Conservation (phyloP, 2,113 vertebrate species). For the Pedetes capensis region DNA sequence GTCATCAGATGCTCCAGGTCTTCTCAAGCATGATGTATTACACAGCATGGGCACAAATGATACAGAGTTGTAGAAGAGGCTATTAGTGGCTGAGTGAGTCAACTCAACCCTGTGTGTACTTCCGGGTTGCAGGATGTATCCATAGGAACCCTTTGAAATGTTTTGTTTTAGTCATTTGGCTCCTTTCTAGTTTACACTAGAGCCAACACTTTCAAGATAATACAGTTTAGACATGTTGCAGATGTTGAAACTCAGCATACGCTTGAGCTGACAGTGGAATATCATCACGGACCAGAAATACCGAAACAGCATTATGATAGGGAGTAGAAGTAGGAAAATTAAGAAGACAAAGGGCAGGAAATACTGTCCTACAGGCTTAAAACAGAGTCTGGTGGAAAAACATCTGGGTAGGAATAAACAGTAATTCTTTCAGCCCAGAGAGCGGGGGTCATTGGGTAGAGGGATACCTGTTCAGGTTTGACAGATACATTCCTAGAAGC, state of each 20-base stretch:
- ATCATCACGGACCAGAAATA: conserved; percentile 45
- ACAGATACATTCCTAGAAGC: neutral
- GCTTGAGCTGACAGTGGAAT: conserved; percentile 4
- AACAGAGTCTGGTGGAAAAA: neutral
- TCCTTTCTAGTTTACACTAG: conserved; percentile 40
- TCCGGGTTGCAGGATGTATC: conserved; percentile 44
- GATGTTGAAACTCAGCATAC: conserved; percentile 53
- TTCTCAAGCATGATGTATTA: neutral
- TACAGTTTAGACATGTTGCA: conserved; percentile 68
- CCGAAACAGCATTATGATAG: conserved; percentile 16
- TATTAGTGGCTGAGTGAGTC: neutral
- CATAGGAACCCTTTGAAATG: conserved; percentile 70
- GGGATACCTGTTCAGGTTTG: neutral
- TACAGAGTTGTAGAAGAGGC: neutral
- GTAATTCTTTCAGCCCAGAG: neutral
- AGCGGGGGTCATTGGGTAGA: neutral
- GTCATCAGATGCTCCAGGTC: neutral
- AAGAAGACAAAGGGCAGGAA: conserved; percentile 49
- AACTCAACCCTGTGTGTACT: neutral
- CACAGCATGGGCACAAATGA: neutral
- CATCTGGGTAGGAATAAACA: neutral
- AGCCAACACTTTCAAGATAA: conserved; percentile 70
- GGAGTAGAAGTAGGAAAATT: neutral
- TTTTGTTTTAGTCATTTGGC: conserved; percentile 71
- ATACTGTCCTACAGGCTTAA: neutral